A percentile compares a stretch with the other conserved stretches of the same genome.
Conservation (phyloP, 53 echinoderm and acorn worm genomes). For the Apostichopus leukothele region DNA sequence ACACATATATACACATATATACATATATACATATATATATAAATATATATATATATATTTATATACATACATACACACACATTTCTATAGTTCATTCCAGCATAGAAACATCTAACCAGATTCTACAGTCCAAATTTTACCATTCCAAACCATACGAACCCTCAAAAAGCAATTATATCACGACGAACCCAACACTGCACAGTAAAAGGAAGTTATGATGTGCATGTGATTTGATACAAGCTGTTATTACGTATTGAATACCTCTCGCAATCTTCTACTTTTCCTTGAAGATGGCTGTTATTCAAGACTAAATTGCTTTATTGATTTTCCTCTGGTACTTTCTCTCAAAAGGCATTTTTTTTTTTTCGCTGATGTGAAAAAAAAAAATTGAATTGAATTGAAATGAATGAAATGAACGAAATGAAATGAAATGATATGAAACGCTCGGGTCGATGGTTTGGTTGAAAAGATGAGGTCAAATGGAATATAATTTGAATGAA, state of each 20-base stretch:
- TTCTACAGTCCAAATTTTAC: too few species aligned
- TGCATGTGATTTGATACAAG: slow-evolving; percentile 19
- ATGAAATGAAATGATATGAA: not conserved
- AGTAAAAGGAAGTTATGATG: not conserved
- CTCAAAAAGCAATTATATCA: not conserved
- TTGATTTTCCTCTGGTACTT: not conserved
- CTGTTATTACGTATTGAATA: slow-evolving; percentile 11
- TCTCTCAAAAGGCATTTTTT: not conserved
- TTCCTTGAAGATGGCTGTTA: slow-evolving; percentile 14
- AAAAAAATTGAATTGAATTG: too few species aligned
- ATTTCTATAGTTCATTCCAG: too few species aligned
- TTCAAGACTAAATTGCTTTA: slow-evolving; percentile 38
- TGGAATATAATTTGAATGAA: not conserved
- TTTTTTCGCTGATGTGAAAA: too few species aligned
- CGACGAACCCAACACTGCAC: not conserved
- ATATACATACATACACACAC: too few species aligned
- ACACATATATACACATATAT: too few species aligned
- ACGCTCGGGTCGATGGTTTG: not conserved
- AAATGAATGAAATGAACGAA: not conserved
- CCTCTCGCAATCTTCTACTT: slow-evolving; percentile 7
- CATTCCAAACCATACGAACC: too few species aligned
- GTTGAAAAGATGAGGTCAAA: not conserved
- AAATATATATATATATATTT: too few species aligned
- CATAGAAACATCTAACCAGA: too few species aligned
- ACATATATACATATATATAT: too few species aligned